Percentiles rank a stretch among this genome's conserved stretches.
Evolutionary conservation across 2,888 invertebrate species (phyloP).

Genomic region (Eristalis tenax): DNA sequence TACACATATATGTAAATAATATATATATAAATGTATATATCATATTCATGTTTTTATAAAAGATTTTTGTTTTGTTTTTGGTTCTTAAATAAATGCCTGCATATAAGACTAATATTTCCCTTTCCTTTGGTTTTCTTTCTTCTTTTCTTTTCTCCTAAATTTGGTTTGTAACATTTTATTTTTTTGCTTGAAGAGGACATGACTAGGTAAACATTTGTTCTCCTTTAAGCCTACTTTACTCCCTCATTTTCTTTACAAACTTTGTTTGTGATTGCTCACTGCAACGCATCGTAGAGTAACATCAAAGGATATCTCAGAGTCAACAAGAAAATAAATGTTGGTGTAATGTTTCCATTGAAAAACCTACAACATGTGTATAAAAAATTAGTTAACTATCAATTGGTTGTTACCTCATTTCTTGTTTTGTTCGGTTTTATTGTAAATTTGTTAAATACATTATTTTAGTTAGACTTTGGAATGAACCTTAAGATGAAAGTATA

Average conservation of each 20-base stretch:
- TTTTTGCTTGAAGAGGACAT: slow-evolving; percentile 28
- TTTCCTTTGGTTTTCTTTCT: background rate
- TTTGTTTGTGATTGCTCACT: background rate
- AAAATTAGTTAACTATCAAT: slow-evolving; percentile 71
- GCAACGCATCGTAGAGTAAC: slow-evolving; percentile 40
- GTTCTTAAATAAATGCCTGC: slow-evolving; percentile 49
- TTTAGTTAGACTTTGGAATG: slow-evolving; percentile 47
- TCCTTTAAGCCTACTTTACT: slow-evolving; percentile 14
- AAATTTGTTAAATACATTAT: background rate
- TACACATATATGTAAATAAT: background rate
- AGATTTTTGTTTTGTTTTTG: slow-evolving; percentile 8
- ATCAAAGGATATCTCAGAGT: slow-evolving; percentile 55
- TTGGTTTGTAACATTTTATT: slow-evolving; percentile 15
- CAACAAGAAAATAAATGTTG: slow-evolving; percentile 23
- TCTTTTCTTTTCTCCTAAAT: background rate
- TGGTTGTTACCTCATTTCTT: slow-evolving; percentile 26
- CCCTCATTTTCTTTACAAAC: background rate
- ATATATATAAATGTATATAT: background rate
- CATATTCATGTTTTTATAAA: background rate
- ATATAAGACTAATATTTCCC: slow-evolving; percentile 27
- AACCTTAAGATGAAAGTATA: slow-evolving; percentile 39
- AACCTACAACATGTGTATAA: slow-evolving; percentile 66
- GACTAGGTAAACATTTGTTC: slow-evolving; percentile 55
- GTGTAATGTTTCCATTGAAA: slow-evolving; percentile 55
- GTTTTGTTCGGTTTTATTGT: background rate